Percentiles rank a stretch among this genome's conserved stretches.
Evolutionary conservation across 2,888 invertebrate genomes (phyloP).

Genomic region (Tanypteryx hageni): DNA sequence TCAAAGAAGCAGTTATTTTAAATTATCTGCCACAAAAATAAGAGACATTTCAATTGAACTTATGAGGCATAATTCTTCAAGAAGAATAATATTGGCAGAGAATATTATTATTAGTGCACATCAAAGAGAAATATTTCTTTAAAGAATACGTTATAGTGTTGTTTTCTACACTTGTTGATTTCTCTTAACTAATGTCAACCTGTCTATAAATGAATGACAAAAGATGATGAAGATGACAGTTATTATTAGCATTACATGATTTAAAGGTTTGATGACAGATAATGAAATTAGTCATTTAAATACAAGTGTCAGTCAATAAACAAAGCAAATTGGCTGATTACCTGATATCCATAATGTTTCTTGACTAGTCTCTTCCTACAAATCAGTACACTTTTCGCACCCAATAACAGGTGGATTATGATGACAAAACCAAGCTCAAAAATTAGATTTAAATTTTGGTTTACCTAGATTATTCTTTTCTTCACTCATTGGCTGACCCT

Average conservation of each 20-base stretch:
- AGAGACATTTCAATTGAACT: not conserved
- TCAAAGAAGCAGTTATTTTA: not conserved
- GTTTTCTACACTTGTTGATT: not conserved
- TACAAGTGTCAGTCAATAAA: constrained; percentile 30
- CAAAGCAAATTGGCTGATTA: constrained; percentile 41
- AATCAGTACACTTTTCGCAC: constrained; percentile 8
- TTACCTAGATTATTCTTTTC: not conserved
- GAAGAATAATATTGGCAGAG: not conserved
- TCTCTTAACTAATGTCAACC: not conserved
- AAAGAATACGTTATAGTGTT: not conserved
- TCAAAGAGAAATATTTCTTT: not conserved
- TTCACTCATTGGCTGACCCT: constrained; percentile 28
- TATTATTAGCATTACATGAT: not conserved
- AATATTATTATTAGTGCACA: not conserved
- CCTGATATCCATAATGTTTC: constrained; percentile 46
- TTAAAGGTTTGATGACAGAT: not conserved
- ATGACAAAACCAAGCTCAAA: not conserved
- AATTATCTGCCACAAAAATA: not conserved
- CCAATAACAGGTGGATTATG: not conserved
- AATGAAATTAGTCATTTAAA: not conserved
- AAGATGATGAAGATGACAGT: constrained; percentile 26
- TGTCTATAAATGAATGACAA: not conserved
- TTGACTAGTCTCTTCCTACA: constrained; percentile 36
- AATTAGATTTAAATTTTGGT: not conserved
- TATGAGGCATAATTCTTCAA: not conserved